phyloP scores from a whole-genome alignment of 1,140 invertebrate species.

The Pogonomyrmex californicus region DNA sequence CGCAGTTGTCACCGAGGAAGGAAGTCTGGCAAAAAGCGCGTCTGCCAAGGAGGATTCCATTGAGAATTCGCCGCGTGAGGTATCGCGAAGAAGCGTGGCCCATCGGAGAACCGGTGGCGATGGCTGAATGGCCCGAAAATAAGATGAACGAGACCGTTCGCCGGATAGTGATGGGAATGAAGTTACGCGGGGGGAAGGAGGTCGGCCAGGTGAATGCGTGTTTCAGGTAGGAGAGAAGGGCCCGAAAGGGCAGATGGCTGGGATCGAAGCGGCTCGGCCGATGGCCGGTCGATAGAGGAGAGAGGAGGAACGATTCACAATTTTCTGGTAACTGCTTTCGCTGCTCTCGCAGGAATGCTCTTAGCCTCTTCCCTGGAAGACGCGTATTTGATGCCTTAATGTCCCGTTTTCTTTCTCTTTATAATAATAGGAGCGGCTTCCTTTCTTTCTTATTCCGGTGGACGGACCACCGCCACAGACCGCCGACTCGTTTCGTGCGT shows the following conservation, averaged over 20 bases:
- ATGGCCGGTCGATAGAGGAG: constrained; percentile 35
- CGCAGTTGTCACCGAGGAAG: neutral
- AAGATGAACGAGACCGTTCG: constrained; percentile 78
- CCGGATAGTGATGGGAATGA: constrained; percentile 21
- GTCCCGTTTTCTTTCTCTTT: constrained; percentile 51
- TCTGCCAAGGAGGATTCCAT: constrained; percentile 70
- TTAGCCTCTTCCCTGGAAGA: neutral
- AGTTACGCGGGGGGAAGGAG: neutral
- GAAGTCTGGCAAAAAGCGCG: constrained; percentile 52
- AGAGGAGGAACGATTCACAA: constrained; percentile 50
- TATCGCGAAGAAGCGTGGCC: constrained; percentile 44
- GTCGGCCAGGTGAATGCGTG: constrained; percentile 72
- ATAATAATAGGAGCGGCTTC: constrained; percentile 72
- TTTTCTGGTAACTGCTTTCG: constrained; percentile 63
- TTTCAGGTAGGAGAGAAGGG: constrained; percentile 72
- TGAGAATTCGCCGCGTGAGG: constrained; percentile 55
- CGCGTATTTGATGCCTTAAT: neutral
- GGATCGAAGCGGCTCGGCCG: constrained; percentile 31
- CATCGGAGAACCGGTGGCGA: constrained; percentile 72
- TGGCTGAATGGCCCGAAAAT: constrained; percentile 77
- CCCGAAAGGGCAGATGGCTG: constrained; percentile 72
- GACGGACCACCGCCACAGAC: constrained; percentile 11
- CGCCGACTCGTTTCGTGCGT: constrained; percentile 68
- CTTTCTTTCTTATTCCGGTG: constrained; percentile 53
- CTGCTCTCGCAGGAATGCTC: neutral